Conservation (phyloP, 2,888 invertebrate species). For the Dysmachus trigonus region DNA sequence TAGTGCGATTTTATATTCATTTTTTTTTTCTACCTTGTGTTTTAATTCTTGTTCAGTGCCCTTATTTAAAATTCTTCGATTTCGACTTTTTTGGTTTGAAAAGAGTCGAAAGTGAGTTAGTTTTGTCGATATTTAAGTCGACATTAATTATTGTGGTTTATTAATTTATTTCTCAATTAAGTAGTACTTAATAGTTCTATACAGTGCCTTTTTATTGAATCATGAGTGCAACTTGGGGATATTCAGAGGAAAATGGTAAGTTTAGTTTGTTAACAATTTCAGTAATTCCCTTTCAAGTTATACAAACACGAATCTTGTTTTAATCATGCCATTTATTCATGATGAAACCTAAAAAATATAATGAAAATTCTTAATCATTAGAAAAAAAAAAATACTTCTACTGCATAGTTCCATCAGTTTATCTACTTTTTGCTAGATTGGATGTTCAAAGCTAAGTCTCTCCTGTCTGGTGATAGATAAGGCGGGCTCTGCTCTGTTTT, state of each 20-base stretch:
- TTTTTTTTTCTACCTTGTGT: not conserved
- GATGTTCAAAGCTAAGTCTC: not conserved
- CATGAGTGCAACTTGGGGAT: constrained; percentile 48
- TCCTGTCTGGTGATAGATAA: not conserved
- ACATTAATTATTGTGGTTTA: not conserved
- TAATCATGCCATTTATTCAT: not conserved
- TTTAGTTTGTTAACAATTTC: not conserved
- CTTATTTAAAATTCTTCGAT: no score
- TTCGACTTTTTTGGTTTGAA: not conserved
- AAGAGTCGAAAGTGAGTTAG: not conserved
- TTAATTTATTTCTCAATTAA: not conserved
- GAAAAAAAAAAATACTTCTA: not conserved
- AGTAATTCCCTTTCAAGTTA: not conserved
- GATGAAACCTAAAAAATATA: not conserved
- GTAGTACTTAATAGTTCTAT: not conserved
- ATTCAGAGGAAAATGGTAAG: constrained; percentile 49
- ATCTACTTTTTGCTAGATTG: not conserved
- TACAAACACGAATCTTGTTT: not conserved
- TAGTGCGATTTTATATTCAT: not conserved
- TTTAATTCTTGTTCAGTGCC: not conserved
- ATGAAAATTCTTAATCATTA: not conserved
- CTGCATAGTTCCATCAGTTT: not conserved
- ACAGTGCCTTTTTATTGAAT: not conserved
- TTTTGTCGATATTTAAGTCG: not conserved
- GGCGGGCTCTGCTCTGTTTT: not conserved